Evolutionary conservation across 2,797 vertebrate genomes (phyloP), one percentile per base, ranked within the genome.

Genomic region (Cynodonichthys magdalenae): DNA sequence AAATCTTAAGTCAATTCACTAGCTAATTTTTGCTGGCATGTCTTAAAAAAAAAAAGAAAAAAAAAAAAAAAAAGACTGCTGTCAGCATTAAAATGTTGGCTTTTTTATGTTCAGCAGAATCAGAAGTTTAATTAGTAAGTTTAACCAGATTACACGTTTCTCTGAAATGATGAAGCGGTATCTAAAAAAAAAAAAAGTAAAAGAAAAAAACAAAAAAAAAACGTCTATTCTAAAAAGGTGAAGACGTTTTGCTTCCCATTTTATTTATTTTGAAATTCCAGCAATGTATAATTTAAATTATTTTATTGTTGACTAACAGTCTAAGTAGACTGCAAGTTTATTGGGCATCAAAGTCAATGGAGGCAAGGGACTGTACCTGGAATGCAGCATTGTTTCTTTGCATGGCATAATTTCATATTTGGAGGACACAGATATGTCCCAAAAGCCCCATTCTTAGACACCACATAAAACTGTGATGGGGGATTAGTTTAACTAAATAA

Each of bases 1-100:
- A 61, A 53, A 75, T 53, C 59, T 42, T 19, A 60, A 73, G 52
- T 71, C 59, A 75, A 75, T 73, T 65, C 31, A 63, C 27, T 47
- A 58, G 66, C 4, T 20, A 53, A 57, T 55, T 48, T 49, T 42
- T 63, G 18, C 55, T 51, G 52, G 9, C 41, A 24, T 60, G 45
- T 55, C 60, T n/a, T 60, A 68, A 49, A 3, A 39, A n/a, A n/a
- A n/a, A n/a, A n/a, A n/a, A n/a, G n/a, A n/a, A n/a, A n/a, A n/a
- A n/a, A n/a, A n/a, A n/a, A n/a, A n/a, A n/a, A n/a, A n/a, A 39
- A 24, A 71, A 64, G 39, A 20, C 14, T 41, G 14, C n/a, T 5
- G 7, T 42, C 63, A 53, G 15, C 20, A 46, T 45, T 48, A 57
- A 71, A 47, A 28, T 15, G 15, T 49, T 17, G 5, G 5, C n/a